Base-by-base conservation (phyloP, 2,113 vertebrate genomes). In the Pongo pygmaeus region DNA sequence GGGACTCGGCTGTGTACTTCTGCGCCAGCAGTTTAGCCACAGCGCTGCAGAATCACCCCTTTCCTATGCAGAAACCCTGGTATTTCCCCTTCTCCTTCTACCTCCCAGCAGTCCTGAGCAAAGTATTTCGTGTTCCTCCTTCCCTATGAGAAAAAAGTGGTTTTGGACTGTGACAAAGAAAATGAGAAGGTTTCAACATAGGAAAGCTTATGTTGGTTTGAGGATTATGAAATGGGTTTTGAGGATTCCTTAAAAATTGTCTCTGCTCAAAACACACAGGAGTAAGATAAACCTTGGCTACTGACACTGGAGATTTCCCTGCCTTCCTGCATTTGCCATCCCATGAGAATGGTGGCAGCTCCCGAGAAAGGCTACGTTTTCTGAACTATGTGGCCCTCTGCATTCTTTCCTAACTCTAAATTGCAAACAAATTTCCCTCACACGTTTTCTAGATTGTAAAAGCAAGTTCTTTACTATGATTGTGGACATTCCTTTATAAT, bases 21-120 rank as follows among this genome's bases (percentile, higher is more conserved):
- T 97, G 96, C 50, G 67, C 93, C 91, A 94, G 93, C 94, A 97
- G 85, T 8, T 16, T 18, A 69, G 25, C 55, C 94, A 98, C 98
- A 97, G 94, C 0, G 1, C 59, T 81, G 61, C 23, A 32, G 4
- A 57, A 16, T 6, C 48, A 14, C 2, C 2, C 18, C 4, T 35
- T 10, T 16, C 55, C 48, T 3, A 3, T 52, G 30, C 86, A 97
- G 14, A 96, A 97, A 96, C 30, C 61, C 14, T 8, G 1, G 1
- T 6, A 23, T 81, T 84, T 72, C 84, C 80, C 20, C 35, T 69
- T 83, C 90, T 5, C 0, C 0, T 13, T 38, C 32, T 20, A n/a
- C 27, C 14, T 7, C 57, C 40, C 27, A 46, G 14, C 7, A 20
- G 9, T 43, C 25, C 40, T 70, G 20, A 40, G 12, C 32, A 6